These are phyloP conservation scores for Eupithecia vulgata DNA, from an alignment of 2,888 invertebrate genomes.

Conservation along the genomic window DNA sequence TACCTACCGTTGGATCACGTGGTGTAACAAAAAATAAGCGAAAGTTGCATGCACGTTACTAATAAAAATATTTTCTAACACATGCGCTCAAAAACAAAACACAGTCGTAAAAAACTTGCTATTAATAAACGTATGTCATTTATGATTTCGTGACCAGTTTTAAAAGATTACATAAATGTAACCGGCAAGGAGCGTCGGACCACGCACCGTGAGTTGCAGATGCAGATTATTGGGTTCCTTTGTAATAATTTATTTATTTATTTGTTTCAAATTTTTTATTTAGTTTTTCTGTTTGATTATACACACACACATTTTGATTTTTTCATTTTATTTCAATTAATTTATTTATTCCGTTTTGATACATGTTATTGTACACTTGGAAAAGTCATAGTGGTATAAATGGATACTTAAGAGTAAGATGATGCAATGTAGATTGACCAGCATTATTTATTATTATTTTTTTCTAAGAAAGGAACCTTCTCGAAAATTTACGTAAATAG, in stretches of 20 bases:
- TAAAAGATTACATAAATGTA: conserved; percentile 1
- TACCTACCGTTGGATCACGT: conserved; percentile 51
- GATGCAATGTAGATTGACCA: background rate
- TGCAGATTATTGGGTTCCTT: background rate
- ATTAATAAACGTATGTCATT: background rate
- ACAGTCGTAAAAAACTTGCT: conserved; percentile 39
- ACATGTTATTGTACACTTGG: too few relatives aligned
- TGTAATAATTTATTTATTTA: too few relatives aligned
- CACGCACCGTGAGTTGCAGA: background rate
- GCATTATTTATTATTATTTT: background rate
- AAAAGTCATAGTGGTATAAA: too few relatives aligned
- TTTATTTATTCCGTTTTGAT: too few relatives aligned
- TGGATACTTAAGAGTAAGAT: background rate
- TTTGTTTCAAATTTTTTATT: too few relatives aligned
- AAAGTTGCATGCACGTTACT: conserved; percentile 64
- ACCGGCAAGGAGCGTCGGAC: background rate
- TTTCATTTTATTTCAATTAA: too few relatives aligned
- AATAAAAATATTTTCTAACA: conserved; percentile 57
- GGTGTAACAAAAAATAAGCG: conserved; percentile 63
- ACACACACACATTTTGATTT: too few relatives aligned
- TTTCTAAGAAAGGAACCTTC: background rate
- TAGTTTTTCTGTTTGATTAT: background rate
- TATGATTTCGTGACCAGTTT: conserved; percentile 49
- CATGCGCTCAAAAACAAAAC: conserved; percentile 52
- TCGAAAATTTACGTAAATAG: background rate